phyloP scores from a whole-genome alignment of 1,140 invertebrate genomes.

The Luehdorfia chinensis region DNA sequence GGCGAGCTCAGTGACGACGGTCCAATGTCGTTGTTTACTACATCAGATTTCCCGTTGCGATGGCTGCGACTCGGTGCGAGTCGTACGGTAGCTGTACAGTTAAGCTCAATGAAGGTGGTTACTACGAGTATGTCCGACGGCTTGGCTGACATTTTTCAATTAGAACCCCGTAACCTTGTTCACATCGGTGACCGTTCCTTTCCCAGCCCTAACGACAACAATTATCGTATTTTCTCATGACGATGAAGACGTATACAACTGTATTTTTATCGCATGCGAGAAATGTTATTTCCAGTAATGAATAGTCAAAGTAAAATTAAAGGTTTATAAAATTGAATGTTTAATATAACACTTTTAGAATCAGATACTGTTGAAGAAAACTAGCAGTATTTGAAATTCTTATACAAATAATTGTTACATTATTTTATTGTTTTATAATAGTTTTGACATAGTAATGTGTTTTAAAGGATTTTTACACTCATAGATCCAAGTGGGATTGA shows the following conservation, averaged over 20 bases:
- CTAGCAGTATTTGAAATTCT: too few relatives aligned
- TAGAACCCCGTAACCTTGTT: constrained; percentile 52
- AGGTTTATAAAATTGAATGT: too few relatives aligned
- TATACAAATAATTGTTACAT: too few relatives aligned
- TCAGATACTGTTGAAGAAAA: too few relatives aligned
- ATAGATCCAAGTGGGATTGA: too few relatives aligned
- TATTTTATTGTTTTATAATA: too few relatives aligned
- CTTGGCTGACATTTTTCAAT: constrained; percentile 52
- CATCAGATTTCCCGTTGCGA: constrained; percentile 52
- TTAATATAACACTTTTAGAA: too few relatives aligned
- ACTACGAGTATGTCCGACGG: constrained; percentile 39
- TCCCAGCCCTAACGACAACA: constrained; percentile 33
- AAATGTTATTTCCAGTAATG: not conserved
- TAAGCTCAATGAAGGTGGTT: constrained; percentile 45
- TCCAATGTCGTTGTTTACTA: constrained; percentile 34
- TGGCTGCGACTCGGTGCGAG: constrained; percentile 37
- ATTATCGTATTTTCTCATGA: constrained; percentile 26
- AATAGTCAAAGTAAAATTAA: not conserved
- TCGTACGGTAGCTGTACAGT: constrained; percentile 58
- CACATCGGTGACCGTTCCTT: constrained; percentile 30
- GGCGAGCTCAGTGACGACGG: constrained; percentile 20
- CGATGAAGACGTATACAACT: constrained; percentile 21
- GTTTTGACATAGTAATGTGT: too few relatives aligned
- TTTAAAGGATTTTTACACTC: too few relatives aligned
- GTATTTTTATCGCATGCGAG: not conserved